Base-by-base conservation (phyloP, 2,113 vertebrate species). In the Thomomys bottae region DNA sequence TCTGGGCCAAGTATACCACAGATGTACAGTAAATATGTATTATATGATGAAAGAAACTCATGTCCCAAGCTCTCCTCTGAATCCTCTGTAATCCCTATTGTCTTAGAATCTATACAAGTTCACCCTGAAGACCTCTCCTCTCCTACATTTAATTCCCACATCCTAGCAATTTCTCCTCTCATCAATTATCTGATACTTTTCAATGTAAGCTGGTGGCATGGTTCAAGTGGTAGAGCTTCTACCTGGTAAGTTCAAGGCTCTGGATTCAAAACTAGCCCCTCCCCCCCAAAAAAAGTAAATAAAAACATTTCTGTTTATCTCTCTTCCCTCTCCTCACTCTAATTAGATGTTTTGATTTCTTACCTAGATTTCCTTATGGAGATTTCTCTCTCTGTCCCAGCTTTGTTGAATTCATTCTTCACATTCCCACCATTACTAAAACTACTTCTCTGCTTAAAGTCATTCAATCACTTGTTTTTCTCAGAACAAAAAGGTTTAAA, bases 1-100 rank as follows among this genome's bases (percentile, higher is more conserved):
- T 49, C 57, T 64, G 7, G 57, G 26, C 23, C 28, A 63, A 36
- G 3, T 20, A 77, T 15, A 67, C 10, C 61, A 26, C 0, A 82
- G 32, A n/a, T 42, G n/a, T 24, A 45, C 49, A 80, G n/a, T 63
- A 68, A 68, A 49, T 61, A 40, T 32, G 6, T 42, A 10, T 77
- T 40, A 81, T 38, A 81, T 77, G 61, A 71, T 54, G 59, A 91
- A 49, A 72, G 6, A 86, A 89, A 72, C 18, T 78, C 18, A 86
- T 24, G 38, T 26, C 45, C 21, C n/a, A 89, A 86, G 73, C 23
- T 61, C 84, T 61, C 59, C 59, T 26, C 8, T 61, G 7, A 61
- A 61, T 61, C 59, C 59, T 15, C 24, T 61, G 24, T 26, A 61
- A 61, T 61, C 59, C 23, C 59, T 1, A 26, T 26, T 7, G 24